A percentile compares a stretch with the other conserved stretches of the same genome.
These are phyloP conservation scores for Sus cebifrons DNA, from an alignment of 2,797 vertebrate species.

Conservation along the genomic window DNA sequence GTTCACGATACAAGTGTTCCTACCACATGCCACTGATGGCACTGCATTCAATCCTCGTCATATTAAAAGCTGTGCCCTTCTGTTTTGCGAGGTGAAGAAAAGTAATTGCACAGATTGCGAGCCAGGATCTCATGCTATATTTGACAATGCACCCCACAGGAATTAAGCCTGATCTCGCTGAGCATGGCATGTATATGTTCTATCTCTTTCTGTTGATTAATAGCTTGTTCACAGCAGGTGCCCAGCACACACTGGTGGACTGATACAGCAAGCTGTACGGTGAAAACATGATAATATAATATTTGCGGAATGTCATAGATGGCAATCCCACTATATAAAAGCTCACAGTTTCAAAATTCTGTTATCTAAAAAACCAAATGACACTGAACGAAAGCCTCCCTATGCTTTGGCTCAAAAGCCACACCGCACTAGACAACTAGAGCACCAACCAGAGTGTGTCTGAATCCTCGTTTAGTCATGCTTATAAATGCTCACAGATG, in stretches of 20 bases:
- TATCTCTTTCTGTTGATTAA: conserved; percentile 40
- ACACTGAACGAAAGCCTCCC: not conserved
- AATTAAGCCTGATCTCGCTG: conserved; percentile 43
- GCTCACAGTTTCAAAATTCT: conserved; percentile 14
- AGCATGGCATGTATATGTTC: not conserved
- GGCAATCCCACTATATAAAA: conserved; percentile 36
- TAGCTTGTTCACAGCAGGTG: not conserved
- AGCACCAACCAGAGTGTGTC: not conserved
- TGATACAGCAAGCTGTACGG: not conserved
- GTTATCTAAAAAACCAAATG: not conserved
- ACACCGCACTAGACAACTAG: not conserved
- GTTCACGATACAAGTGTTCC: conserved; percentile 82
- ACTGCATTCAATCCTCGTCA: conserved; percentile 71
- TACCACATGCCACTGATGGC: conserved; percentile 75
- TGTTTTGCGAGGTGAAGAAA: conserved; percentile 79
- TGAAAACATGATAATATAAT: not conserved
- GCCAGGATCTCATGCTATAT: conserved; percentile 69
- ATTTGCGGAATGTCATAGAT: conserved; percentile 22
- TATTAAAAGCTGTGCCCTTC: conserved; percentile 81
- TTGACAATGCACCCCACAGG: conserved; percentile 65
- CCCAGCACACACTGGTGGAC: not conserved
- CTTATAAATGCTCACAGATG: not conserved
- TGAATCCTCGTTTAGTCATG: conserved; percentile 18
- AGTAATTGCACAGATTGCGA: conserved; percentile 68
- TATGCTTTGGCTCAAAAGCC: conserved; percentile 24